Percentiles rank a stretch among this genome's conserved stretches.
phyloP scores from a whole-genome alignment of 2,113 vertebrate genomes.

The Myiozetetes cayanensis region DNA sequence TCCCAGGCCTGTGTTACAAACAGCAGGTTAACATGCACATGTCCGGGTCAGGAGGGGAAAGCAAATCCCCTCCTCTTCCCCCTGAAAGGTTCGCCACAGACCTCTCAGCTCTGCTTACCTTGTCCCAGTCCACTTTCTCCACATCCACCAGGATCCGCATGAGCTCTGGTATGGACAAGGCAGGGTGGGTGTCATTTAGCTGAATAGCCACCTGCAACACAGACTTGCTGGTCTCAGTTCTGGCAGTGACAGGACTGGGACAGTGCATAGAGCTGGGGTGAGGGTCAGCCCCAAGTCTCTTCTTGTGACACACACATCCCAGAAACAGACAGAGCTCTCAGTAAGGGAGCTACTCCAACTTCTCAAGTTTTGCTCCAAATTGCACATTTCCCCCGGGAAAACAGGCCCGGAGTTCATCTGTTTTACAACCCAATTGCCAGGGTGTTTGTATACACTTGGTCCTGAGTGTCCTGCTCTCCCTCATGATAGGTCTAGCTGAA shows the following conservation, averaged over 20 bases:
- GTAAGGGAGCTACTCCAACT: neutral
- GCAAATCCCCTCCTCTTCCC: neutral
- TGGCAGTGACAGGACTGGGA: neutral
- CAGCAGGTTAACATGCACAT: fast-evolving
- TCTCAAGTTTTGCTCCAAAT: neutral
- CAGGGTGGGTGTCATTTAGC: conserved; percentile 87
- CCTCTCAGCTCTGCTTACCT: conserved; percentile 64
- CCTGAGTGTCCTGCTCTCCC: neutral
- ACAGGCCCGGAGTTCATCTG: fast-evolving
- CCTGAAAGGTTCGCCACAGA: fast-evolving
- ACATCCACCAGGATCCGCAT: conserved; percentile 87
- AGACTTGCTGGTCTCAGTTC: neutral
- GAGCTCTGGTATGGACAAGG: conserved; percentile 87
- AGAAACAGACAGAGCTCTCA: neutral
- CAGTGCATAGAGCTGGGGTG: fast-evolving
- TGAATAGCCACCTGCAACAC: conserved; percentile 85
- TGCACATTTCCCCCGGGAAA: neutral
- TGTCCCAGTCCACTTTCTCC: conserved; percentile 85
- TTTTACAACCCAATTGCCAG: neutral
- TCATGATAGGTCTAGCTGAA: neutral
- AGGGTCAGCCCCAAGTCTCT: neutral
- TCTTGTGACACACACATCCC: neutral
- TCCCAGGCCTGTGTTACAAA: conserved; percentile 80
- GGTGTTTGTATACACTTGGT: neutral
- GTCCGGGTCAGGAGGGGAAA: neutral